A percentile compares a stretch with the other conserved stretches of the same genome.
These are phyloP conservation scores for Styela plicata DNA, from an alignment of 23 tunicate species.

Conservation along the genomic window DNA sequence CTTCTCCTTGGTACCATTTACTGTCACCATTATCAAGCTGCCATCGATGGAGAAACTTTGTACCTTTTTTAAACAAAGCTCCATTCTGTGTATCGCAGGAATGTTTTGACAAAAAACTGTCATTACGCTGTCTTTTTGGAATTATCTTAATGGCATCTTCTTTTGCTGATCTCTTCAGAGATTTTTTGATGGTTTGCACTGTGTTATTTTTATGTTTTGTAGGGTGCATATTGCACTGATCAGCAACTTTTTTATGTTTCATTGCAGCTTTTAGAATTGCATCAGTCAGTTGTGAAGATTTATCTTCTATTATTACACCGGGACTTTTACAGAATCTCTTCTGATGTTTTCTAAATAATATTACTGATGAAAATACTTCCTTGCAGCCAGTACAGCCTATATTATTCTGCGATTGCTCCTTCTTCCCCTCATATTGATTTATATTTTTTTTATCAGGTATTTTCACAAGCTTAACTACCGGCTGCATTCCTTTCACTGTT, in stretches of 20 bases:
- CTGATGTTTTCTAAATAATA: constrained; percentile 45
- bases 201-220: not conserved
- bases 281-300: constrained; percentile 2
- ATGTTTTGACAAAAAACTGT: not conserved
- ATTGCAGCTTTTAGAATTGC: not conserved
- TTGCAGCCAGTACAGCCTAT: constrained; percentile 47
- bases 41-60: constrained; percentile 78
- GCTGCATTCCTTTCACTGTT: not conserved
- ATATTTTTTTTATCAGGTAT: not conserved
- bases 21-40: constrained; percentile 62
- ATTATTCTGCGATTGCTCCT: not conserved
- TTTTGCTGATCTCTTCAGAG: not conserved
- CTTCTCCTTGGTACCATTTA: constrained; percentile 72
- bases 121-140: not conserved
- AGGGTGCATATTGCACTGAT: not conserved
- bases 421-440: too few species aligned
- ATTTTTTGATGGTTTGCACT: not conserved
- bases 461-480: not conserved
- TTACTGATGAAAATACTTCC: constrained; percentile 20
- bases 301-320: constrained; percentile 29
- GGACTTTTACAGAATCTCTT: constrained; percentile 41
- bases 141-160: not conserved
- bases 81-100: not conserved
- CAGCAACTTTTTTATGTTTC: not conserved
- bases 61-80: constrained; percentile 37